phyloP scores from a whole-genome alignment of 2,888 invertebrate species.

The Zaprionus obscuricornis region DNA sequence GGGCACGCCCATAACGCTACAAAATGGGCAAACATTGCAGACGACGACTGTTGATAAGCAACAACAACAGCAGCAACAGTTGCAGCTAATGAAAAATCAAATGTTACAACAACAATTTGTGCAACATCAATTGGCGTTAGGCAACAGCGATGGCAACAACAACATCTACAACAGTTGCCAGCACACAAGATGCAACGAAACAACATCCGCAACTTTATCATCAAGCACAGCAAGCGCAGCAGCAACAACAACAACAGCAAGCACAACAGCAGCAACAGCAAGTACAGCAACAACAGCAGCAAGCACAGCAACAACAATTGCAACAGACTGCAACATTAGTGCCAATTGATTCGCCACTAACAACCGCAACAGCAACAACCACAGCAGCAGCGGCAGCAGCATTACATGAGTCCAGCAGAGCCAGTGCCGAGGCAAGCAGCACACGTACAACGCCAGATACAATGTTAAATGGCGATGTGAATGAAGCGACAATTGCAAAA shows the following conservation, averaged over 20 bases:
- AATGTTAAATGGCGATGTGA: constrained; percentile 53
- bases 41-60: constrained; percentile 75
- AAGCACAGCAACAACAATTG: too few relatives aligned
- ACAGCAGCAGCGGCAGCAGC: constrained; percentile 14
- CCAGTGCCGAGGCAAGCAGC: constrained; percentile 51
- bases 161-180: constrained; percentile 19
- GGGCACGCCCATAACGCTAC: constrained; percentile 82
- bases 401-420: constrained; percentile 17
- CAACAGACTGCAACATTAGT: constrained; percentile 55
- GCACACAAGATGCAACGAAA: too few relatives aligned
- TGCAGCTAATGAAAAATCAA: constrained; percentile 78
- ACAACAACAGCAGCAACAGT: constrained; percentile 75
- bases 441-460: constrained; percentile 34
- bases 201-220: too few relatives aligned
- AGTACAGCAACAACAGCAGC: too few relatives aligned
- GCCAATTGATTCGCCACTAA: constrained; percentile 54
- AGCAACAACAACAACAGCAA: too few relatives aligned
- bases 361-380: constrained; percentile 16
- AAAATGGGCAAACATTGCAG: constrained; percentile 81
- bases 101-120: constrained; percentile 74
- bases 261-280: too few relatives aligned
- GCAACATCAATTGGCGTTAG: constrained; percentile 77
- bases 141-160: constrained; percentile 9
- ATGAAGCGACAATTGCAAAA: constrained; percentile 40
- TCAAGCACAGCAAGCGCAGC: too few relatives aligned